Conservation (phyloP, 2,888 invertebrate genomes). For the Drosophila austrosaltans region DNA sequence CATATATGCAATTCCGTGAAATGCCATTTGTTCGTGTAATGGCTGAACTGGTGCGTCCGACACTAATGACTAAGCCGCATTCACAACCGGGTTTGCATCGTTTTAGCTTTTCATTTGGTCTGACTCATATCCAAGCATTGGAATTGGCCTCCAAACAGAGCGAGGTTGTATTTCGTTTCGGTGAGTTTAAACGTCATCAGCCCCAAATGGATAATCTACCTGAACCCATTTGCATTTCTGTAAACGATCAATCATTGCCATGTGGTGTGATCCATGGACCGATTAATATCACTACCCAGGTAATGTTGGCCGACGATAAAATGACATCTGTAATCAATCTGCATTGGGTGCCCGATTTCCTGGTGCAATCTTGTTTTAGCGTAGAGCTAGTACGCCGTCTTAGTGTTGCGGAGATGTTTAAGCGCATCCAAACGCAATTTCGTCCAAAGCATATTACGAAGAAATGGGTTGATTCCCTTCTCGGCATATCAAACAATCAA, state of each 20-base stretch:
- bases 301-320: background rate
- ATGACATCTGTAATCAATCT: background rate
- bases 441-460: conserved; percentile 6
- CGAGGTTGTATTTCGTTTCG: conserved; percentile 2
- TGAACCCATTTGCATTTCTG: background rate
- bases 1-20: conserved; percentile 5
- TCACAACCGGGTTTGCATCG: background rate
- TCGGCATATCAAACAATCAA: background rate
- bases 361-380: conserved; percentile 2
- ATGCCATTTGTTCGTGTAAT: background rate
- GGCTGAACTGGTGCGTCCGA: background rate
- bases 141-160: background rate
- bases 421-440: conserved; percentile 5
- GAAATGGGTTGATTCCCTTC: background rate
- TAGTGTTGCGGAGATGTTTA: background rate
- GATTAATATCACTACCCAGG: background rate
- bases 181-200: background rate
- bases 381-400: background rate
- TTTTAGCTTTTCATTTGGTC: background rate
- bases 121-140: background rate
- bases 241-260: background rate
- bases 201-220: background rate
- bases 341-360: background rate
- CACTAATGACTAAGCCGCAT: background rate
- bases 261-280: conserved; percentile 1